Evolutionary conservation across 2,888 invertebrate species (phyloP), one percentile per base, ranked within the genome.

Genomic region (Brenthis hecate): DNA sequence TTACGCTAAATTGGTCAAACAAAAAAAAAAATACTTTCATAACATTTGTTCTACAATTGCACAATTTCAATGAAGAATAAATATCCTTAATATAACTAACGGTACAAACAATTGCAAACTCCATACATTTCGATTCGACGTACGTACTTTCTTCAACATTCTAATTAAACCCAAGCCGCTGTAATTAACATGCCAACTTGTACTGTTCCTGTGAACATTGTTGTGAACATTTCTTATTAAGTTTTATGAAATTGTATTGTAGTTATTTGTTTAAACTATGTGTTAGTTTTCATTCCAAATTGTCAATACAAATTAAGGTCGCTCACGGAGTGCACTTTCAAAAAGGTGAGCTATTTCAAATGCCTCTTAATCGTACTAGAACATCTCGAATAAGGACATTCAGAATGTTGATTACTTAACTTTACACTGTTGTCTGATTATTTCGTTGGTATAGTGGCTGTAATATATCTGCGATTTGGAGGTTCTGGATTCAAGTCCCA

Each of bases 181-280:
- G 60, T 62, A 71, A 68, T 66, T 66, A 66, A 69, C 69, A 66
- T 69, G 65, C 70, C 65, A 68, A 47, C 60, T 66, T 66, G 66
- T 62, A 53, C 51, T 62, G 53, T 57, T 69, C 66, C 65, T 61
- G 61, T 61, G 65, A 69, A 65, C 77, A 71, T 75, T 77, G 78
- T 77, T 71, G 69, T 63, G 69, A 11, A 63, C 76, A 77, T 81
- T 70, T 75, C 68, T 75, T 75, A 56, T 62, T 36, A 65, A 65
- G 65, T 65, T 77, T 81, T 80, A 78, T 73, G 75, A 53, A 48
- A 60, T 50, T 63, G 16, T 56, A 53, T 51, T 56, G 32, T 32
- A n/a, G 4, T 13, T 54, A 3, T 54, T 19, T 54, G 13, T 54
- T 23, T 14, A 23, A 11, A 54, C 5, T 13, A 5, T 54, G 28